These are phyloP conservation scores for Archocentrus centrarchus DNA, from an alignment of 2,113 vertebrate genomes.

Conservation along the genomic window DNA sequence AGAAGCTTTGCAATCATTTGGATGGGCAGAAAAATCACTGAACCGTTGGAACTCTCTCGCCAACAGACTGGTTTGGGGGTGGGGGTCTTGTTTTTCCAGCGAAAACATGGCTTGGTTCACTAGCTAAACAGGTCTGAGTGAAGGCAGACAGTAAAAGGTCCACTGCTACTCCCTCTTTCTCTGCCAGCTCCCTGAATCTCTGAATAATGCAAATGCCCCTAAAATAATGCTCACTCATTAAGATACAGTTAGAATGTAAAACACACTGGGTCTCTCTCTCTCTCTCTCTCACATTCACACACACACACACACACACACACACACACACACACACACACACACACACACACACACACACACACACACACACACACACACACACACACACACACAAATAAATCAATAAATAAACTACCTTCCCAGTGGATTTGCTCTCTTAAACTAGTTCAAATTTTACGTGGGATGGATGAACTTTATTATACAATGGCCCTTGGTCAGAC, in stretches of 20 bases:
- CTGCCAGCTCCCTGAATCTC: constrained; percentile 28
- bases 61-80: neutral
- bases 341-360: too few species aligned
- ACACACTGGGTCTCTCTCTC: neutral
- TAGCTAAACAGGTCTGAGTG: neutral
- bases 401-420: constrained; percentile 2
- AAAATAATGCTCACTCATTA: constrained; percentile 30
- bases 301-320: neutral
- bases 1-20: neutral
- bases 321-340: neutral
- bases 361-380: neutral
- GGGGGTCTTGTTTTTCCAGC: neutral
- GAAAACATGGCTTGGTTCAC: neutral
- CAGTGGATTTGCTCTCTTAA: neutral
- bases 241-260: neutral
- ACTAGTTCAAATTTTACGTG: constrained; percentile 13
- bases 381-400: neutral
- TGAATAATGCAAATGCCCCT: constrained; percentile 34
- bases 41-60: neutral
- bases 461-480: neutral
- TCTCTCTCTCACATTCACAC: too few species aligned
- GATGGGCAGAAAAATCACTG: constrained; percentile 16
- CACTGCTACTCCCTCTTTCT: neutral
- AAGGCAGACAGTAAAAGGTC: constrained; percentile 2
- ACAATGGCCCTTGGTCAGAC: neutral